Evolutionary conservation across 2,888 invertebrate genomes (phyloP).

Genomic region (Rhaphigaster nebulosa): DNA sequence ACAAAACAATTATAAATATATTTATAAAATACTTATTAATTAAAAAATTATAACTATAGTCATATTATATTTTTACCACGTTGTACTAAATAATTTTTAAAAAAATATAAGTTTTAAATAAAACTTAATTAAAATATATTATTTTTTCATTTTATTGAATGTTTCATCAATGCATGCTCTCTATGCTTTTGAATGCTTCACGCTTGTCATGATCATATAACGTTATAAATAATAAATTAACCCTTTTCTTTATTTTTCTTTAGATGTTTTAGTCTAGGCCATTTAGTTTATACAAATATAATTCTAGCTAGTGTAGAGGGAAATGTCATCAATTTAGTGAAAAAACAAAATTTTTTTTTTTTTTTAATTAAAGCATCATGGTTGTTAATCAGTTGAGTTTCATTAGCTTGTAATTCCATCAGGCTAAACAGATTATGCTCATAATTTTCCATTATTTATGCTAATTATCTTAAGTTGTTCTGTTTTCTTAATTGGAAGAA

Average conservation of each 20-base stretch:
- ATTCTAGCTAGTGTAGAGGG: conserved; percentile 52
- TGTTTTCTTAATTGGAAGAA: neutral
- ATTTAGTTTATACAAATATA: conserved; percentile 43
- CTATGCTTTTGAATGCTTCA: conserved; percentile 64
- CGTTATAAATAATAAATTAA: conserved; percentile 8
- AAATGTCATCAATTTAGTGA: conserved; percentile 15
- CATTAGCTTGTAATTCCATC: neutral
- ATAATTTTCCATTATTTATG: conserved; percentile 21
- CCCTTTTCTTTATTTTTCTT: conserved; percentile 50
- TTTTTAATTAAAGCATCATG: conserved; percentile 16
- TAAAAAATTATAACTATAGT: conserved; percentile 18
- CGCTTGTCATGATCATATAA: conserved; percentile 59
- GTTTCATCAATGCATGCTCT: conserved; percentile 61
- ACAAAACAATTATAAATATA: conserved; percentile 1
- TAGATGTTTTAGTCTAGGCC: conserved; percentile 53
- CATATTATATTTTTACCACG: neutral
- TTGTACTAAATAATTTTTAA: neutral
- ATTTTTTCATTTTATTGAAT: conserved; percentile 20
- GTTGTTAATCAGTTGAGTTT: conserved; percentile 22
- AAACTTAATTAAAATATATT: neutral
- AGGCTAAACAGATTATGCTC: conserved; percentile 20
- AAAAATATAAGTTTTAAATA: neutral
- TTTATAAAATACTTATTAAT: neutral
- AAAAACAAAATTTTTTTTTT: conserved; percentile 3
- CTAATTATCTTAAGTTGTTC: neutral